Percentiles rank a stretch among this genome's conserved stretches.
Conservation (phyloP, 2,113 vertebrate species). For the Vulpes lagopus region DNA sequence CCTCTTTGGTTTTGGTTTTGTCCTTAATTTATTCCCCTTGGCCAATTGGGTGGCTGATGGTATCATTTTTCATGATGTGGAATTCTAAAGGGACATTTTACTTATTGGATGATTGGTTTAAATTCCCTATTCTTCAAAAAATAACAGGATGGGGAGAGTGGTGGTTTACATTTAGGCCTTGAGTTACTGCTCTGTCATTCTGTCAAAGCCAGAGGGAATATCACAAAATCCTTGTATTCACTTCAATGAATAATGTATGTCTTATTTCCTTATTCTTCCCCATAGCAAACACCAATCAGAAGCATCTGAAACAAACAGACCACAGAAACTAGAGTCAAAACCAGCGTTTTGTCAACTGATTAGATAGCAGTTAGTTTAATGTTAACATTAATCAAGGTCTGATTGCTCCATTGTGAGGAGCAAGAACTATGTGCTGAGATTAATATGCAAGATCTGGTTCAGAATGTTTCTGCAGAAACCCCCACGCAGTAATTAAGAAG, state of each 20-base stretch:
- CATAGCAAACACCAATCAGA: constrained; percentile 71
- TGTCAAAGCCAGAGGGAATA: constrained; percentile 69
- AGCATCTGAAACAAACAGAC: constrained; percentile 73
- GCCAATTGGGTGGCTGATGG: background rate
- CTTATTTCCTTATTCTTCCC: constrained; percentile 68
- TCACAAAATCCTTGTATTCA: constrained; percentile 58
- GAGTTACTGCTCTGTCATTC: constrained; percentile 69
- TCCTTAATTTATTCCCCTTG: background rate
- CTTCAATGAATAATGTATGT: constrained; percentile 74
- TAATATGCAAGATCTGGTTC: constrained; percentile 67
- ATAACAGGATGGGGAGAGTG: background rate
- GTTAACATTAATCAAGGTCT: constrained; percentile 81
- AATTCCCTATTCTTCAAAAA: constrained; percentile 56
- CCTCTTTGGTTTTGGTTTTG: background rate
- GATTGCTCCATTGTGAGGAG: constrained; percentile 80
- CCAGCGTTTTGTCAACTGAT: constrained; percentile 80
- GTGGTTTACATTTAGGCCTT: constrained; percentile 58
- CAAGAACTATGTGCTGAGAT: constrained; percentile 62
- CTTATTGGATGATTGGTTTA: constrained; percentile 64
- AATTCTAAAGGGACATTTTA: constrained; percentile 61
- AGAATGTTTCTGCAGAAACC: constrained; percentile 60
- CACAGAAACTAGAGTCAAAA: constrained; percentile 72
- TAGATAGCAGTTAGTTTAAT: constrained; percentile 82
- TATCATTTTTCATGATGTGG: constrained; percentile 61
- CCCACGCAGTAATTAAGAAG: constrained; percentile 75